These are phyloP conservation scores for Nannoperca obscura DNA, from an alignment of 2,797 vertebrate species.

Conservation along the genomic window DNA sequence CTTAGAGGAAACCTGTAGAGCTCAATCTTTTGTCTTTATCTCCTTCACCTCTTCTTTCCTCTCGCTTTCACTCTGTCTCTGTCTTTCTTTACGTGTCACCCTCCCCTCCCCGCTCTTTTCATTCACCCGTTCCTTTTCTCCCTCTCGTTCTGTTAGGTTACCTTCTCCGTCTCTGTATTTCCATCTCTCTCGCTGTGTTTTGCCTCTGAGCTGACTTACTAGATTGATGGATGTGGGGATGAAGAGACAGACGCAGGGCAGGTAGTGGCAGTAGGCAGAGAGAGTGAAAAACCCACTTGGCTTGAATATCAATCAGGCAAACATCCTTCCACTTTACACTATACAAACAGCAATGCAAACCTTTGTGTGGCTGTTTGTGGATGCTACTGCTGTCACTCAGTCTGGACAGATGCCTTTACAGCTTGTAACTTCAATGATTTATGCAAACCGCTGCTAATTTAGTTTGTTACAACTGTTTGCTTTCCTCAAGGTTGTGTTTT, in stretches of 20 bases:
- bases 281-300: constrained; percentile 52
- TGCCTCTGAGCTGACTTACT: constrained; percentile 51
- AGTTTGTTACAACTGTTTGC: constrained; percentile 16
- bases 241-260: constrained; percentile 59
- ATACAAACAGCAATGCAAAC: constrained; percentile 8
- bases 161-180: constrained; percentile 27
- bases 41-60: constrained; percentile 29
- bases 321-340: constrained; percentile 11
- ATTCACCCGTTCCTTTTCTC: not conserved
- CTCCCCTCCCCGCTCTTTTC: constrained; percentile 6
- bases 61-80: constrained; percentile 17
- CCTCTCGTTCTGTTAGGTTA: constrained; percentile 28
- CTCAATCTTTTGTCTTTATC: constrained; percentile 35
- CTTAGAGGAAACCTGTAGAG: constrained; percentile 55
- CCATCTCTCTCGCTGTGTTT: constrained; percentile 41
- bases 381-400: constrained; percentile 25
- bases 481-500: constrained; percentile 24
- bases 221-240: constrained; percentile 71
- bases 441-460: constrained; percentile 29
- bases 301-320: constrained; percentile 70
- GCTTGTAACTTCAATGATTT: constrained; percentile 26
- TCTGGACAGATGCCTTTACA: constrained; percentile 36
- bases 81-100: constrained; percentile 21
- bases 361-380: constrained; percentile 1
- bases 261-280: constrained; percentile 48